These are phyloP conservation scores for Lasioglossum vierecki DNA, from an alignment of 2,888 invertebrate species.

Conservation along the genomic window DNA sequence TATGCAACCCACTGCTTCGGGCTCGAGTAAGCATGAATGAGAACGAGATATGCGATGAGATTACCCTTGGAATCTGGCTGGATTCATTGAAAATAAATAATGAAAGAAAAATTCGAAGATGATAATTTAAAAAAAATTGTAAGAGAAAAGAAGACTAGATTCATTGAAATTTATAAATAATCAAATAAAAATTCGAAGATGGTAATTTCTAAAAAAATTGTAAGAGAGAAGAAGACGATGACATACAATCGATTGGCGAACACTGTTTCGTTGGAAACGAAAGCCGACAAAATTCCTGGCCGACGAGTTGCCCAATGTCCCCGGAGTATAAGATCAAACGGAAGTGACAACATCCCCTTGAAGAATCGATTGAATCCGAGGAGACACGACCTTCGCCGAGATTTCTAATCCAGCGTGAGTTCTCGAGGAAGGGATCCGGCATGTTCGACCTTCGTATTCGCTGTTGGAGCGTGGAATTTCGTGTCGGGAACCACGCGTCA, in stretches of 20 bases:
- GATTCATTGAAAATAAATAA: not conserved
- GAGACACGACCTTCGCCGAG: slow-evolving; percentile 1
- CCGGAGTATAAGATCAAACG: not conserved
- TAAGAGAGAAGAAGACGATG: not conserved
- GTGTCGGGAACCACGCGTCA: slow-evolving; percentile 16
- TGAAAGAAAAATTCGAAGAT: not conserved
- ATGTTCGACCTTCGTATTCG: not conserved
- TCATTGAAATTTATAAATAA: too few species aligned
- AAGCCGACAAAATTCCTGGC: not conserved
- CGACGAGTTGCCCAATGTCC: not conserved
- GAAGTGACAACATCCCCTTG: not conserved
- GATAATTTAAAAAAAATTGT: too few species aligned
- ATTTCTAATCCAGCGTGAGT: slow-evolving; percentile 18
- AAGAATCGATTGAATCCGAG: slow-evolving; percentile 11
- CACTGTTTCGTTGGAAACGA: not conserved
- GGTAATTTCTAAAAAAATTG: not conserved
- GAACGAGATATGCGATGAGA: not conserved
- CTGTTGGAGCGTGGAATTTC: slow-evolving; percentile 27
- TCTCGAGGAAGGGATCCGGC: not conserved
- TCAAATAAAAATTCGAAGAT: not conserved
- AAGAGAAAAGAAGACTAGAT: not conserved
- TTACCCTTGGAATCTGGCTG: not conserved
- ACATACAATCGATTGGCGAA: too few species aligned
- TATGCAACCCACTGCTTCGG: not conserved
- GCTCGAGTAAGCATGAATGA: not conserved